Evolutionary conservation across 2,888 invertebrate genomes (phyloP), one percentile per base, ranked within the genome.

Genomic region (Lithodes maja): DNA sequence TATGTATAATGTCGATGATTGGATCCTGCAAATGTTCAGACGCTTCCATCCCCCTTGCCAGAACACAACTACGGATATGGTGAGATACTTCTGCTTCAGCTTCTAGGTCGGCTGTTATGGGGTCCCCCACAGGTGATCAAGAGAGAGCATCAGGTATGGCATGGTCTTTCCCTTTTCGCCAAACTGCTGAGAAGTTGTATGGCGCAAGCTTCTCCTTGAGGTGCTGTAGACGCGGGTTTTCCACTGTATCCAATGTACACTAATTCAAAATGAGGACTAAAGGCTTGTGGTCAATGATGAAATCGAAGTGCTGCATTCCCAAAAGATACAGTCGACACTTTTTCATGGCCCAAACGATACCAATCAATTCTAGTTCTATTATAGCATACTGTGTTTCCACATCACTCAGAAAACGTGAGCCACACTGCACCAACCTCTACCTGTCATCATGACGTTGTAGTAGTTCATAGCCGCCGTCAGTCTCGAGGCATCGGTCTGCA

Each of bases 371-470:
- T 61, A 91, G 80, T 80, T 91, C 90, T 3, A 85, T 50, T 17
- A 82, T 86, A 53, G 90, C 84, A 81, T 90, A 90, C 9, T 90
- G 52, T 15, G 80, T 79, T n/a, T 90, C 91, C 3, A 85, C 78
- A 54, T 91, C 90, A 55, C 79, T 54, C 17, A 87, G 68, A 52
- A 83, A 69, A 2, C 87, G 3, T 2, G 61, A 82, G 15, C 52
- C 77, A 77, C 77, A 71, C 71, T n/a, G 71, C 15, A 90, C 17
- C n/a, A 86, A 79, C 54, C 82, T 68, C 1, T 75, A 75, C 12
- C 69, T 71, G 15, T n/a, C 17, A 71, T n/a, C 61, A 12, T 33
- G 12, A 5, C n/a, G 5, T 49, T 90, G 79, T 3, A 88, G 83
- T 9, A 90, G 69, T 15, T 53, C 33, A 52, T 77, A 77, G 2